A percentile compares a stretch with the other conserved stretches of the same genome.
Conservation (phyloP, 2,113 vertebrate species). For the Taurulus bubalis region DNA sequence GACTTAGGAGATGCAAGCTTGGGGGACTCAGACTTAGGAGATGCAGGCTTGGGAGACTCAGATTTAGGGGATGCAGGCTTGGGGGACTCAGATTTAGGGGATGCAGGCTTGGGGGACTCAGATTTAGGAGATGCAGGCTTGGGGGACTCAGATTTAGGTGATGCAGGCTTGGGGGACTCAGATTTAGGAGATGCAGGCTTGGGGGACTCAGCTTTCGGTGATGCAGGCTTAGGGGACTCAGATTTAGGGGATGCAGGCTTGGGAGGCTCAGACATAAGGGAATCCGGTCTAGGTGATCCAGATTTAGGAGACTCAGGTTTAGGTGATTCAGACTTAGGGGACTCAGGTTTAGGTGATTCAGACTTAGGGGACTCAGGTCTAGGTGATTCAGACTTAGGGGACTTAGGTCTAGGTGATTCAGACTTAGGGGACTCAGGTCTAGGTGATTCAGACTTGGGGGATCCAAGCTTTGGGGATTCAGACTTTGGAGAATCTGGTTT, state of each 20-base stretch:
- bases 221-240: conserved; percentile 55
- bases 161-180: conserved; percentile 34
- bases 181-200: conserved; percentile 43
- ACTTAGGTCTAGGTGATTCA: conserved; percentile 24
- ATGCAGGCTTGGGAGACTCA: conserved; percentile 48
- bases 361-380: conserved; percentile 37
- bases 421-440: conserved; percentile 16
- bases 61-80: conserved; percentile 42
- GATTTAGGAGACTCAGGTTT: conserved; percentile 33
- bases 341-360: conserved; percentile 33
- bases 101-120: conserved; percentile 9
- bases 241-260: conserved; percentile 32
- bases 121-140: conserved; percentile 42
- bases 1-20: conserved; percentile 43
- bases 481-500: conserved; percentile 51
- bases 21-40: conserved; percentile 41
- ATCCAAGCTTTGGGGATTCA: conserved; percentile 39
- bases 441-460: conserved; percentile 14
- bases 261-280: conserved; percentile 46
- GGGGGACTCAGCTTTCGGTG: conserved; percentile 14
- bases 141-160: conserved; percentile 6
- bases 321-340: conserved; percentile 24
- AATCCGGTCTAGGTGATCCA: conserved; percentile 19
- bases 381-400: conserved; percentile 27
- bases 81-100: conserved; percentile 46